Conservation (phyloP, 2,888 invertebrate species). For the Tetragonula carbonaria region DNA sequence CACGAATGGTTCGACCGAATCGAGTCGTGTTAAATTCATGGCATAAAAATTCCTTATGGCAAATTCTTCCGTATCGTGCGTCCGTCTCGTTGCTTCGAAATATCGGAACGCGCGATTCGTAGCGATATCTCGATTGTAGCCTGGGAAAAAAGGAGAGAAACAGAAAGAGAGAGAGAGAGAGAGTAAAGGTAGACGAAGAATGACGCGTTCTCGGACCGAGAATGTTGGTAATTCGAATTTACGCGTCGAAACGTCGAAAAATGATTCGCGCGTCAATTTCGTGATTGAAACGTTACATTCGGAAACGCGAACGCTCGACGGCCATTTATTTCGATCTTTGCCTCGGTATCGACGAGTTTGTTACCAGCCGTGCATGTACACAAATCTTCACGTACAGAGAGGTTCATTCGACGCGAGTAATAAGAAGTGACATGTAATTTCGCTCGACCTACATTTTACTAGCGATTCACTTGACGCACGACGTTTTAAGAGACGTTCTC, state of each 20-base stretch:
- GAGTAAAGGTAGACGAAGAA: too few relatives aligned
- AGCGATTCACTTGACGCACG: constrained; percentile 65
- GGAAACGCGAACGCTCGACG: background rate
- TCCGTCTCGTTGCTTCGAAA: background rate
- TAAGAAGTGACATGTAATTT: constrained; percentile 73
- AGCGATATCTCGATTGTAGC: background rate
- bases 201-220: background rate
- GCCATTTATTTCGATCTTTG: constrained; percentile 40
- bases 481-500: constrained; percentile 59
- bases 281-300: constrained; percentile 13
- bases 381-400: constrained; percentile 30
- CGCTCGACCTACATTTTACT: constrained; percentile 72
- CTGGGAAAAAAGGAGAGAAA: too few relatives aligned
- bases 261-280: constrained; percentile 29
- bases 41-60: background rate
- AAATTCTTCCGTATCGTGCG: background rate
- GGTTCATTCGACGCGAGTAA: constrained; percentile 57
- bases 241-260: background rate
- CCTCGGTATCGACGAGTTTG: constrained; percentile 42
- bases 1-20: background rate
- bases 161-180: background rate
- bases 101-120: background rate
- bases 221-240: constrained; percentile 5
- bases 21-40: constrained; percentile 1
- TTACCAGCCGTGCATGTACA: constrained; percentile 42